Base-by-base conservation (phyloP, 2,888 invertebrate genomes). In the Escarpia spicata region DNA sequence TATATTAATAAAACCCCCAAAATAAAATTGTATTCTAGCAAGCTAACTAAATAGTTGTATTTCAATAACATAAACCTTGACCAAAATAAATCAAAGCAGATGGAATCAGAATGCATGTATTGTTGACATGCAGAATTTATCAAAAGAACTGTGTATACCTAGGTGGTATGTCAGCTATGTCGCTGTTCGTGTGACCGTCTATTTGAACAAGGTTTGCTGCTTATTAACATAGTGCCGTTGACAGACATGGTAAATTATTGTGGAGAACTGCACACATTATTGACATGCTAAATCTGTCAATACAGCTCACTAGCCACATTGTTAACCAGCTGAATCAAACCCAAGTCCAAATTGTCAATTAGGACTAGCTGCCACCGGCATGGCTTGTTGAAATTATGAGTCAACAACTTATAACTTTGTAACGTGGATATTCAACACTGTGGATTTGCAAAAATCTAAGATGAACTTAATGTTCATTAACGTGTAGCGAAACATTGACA, bases 231-330 rank as follows among this genome's bases (percentile, higher is more conserved):
- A 6, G 75, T 75, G n/a, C 75, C 19, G 75, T 75, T 75, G 75
- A 75, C 75, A 75, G n/a, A 26, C 26, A 6, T 6, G 26, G 15
- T 75, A n/a, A 75, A 75, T 75, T 26, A 75, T 19, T 75, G 26
- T 26, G 75, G 75, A 52, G 52, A 75, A 75, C 75, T 75, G 75
- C 75, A 75, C 19, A 75, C 75, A 75, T 75, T 75, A 75, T 75
- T 75, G 75, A 75, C 75, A 75, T 75, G 75, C 75, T 75, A 75
- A 75, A 75, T 75, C 75, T 75, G 75, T 75, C 75, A 75, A 26
- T 75, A 75, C 15, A 26, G n/a, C 26, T 3, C 75, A 75, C 75
- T 75, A 26, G n/a, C 19, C n/a, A n/a, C 75, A 75, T 75, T 75
- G 75, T 75, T 75, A 75, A 75, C 75, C 15, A 75, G 75, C 75